Base-by-base conservation (phyloP, 2,797 vertebrate genomes). In the Eulemur albifrons region DNA sequence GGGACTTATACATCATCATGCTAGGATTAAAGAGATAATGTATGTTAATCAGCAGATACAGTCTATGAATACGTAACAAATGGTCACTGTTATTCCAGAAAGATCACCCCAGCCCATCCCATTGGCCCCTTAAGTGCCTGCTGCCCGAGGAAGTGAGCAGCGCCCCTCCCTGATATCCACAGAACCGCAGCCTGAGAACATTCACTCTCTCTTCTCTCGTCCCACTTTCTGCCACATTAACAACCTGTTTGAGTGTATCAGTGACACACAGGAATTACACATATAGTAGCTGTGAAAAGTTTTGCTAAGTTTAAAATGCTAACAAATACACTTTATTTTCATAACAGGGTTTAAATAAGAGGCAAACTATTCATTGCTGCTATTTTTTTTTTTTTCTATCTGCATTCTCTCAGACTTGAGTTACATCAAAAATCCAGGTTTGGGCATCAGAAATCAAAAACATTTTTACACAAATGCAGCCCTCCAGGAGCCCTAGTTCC, bases 361-460 rank as follows among this genome's bases (percentile, higher is more conserved):
- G 50, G 18, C 35, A 79, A 76, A 65, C 20, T 52, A 18, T 12
- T 85, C 27, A 25, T 13, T 32, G 43, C 17, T 81, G 32, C 1
- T 50, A 11, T 45, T 45, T 69, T 77, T 52, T 27, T 38, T 38
- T 65, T 57, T 72, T 72, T 59, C 32, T 79, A 54, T 48, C 52
- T 72, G n/a, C 35, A 81, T 65, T 93, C 10, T 63, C 30, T 79
- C 50, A 35, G 52, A 38, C n/a, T 50, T 86, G 14, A 45, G 5
- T 82, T 70, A 79, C 25, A 59, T 61, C 7, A 86, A 86, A 97
- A 96, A 65, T 90, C 6, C 23, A 94, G 17, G 12, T 57, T 85
- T 32, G 69, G 25, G 12, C 38, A 52, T 76, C 30, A 76, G 80
- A 90, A 65, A 93, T 43, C 17, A 54, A 88, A 92, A 81, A 40